Conservation (phyloP, 1,140 invertebrate genomes). For the Temnothorax nylanderi region DNA sequence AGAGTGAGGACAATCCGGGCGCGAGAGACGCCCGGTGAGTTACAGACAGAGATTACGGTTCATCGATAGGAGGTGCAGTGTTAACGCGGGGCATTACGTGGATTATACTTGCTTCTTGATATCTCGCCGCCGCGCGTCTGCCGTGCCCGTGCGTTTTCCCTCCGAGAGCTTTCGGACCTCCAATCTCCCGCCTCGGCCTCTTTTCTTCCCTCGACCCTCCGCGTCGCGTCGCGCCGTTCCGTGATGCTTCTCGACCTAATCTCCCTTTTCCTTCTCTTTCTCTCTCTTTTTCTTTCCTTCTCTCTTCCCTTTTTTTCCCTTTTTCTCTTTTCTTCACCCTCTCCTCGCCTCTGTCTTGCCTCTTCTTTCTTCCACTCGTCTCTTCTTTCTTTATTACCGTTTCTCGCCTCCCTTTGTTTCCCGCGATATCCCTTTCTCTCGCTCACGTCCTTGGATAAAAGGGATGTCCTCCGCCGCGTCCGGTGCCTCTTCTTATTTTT, state of each 20-base stretch:
- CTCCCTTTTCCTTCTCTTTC: conserved; percentile 44
- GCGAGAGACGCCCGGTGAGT: conserved; percentile 31
- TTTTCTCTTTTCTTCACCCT: background rate
- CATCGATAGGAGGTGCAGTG: conserved; percentile 65
- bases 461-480: background rate
- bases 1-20: conserved; percentile 40
- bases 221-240: conserved; percentile 64
- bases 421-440: background rate
- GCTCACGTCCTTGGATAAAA: background rate
- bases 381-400: conserved; percentile 43
- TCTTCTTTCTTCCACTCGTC: background rate
- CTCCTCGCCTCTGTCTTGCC: background rate
- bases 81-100: conserved; percentile 60
- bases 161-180: conserved; percentile 45
- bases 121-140: conserved; percentile 59
- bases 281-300: background rate
- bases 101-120: conserved; percentile 62
- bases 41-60: conserved; percentile 52
- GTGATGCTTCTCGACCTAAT: conserved; percentile 53
- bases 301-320: background rate
- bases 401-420: conserved; percentile 4
- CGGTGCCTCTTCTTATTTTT: background rate
- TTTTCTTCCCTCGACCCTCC: conserved; percentile 56
- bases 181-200: conserved; percentile 62
- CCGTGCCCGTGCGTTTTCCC: conserved; percentile 42